Conservation (phyloP, 2,888 invertebrate genomes). For the Deilephila elpenor region DNA sequence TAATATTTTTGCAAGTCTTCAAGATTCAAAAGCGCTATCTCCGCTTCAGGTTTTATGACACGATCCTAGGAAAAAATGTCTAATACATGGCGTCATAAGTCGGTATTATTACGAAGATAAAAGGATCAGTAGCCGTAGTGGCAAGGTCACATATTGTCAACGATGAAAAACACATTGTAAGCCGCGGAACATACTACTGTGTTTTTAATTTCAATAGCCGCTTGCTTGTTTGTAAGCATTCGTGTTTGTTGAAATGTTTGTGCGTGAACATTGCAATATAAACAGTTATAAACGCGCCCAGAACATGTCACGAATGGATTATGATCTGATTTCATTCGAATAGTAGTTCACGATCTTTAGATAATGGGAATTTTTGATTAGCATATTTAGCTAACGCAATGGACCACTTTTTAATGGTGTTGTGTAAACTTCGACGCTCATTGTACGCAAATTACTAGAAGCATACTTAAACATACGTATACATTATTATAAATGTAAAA, state of each 20-base stretch:
- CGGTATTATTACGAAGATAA: slow-evolving; percentile 54
- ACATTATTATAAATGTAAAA: too few relatives aligned
- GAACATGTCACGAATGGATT: slow-evolving; percentile 55
- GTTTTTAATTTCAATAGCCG: slow-evolving; percentile 55
- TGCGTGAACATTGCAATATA: slow-evolving; percentile 48
- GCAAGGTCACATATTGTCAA: slow-evolving; percentile 63
- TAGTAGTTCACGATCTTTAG: slow-evolving; percentile 46
- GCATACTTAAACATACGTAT: too few relatives aligned
- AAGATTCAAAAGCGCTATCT: slow-evolving; percentile 41
- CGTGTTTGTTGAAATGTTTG: slow-evolving; percentile 41
- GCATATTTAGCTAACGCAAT: slow-evolving; percentile 33
- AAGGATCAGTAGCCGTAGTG: slow-evolving; percentile 57
- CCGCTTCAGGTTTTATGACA: slow-evolving; percentile 45
- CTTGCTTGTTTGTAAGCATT: slow-evolving; percentile 50
- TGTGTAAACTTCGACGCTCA: not conserved
- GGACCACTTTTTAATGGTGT: not conserved
- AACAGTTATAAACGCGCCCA: slow-evolving; percentile 51
- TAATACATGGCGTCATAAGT: slow-evolving; percentile 56
- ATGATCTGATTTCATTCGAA: slow-evolving; percentile 49
- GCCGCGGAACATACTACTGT: slow-evolving; percentile 42
- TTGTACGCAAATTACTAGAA: not conserved
- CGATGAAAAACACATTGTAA: slow-evolving; percentile 48
- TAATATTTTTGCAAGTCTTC: not conserved
- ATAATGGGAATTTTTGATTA: slow-evolving; percentile 46
- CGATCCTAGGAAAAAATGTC: slow-evolving; percentile 49